Percentiles rank a stretch among this genome's conserved stretches.
These are phyloP conservation scores for Eremophila alpestris DNA, from an alignment of 2,797 vertebrate genomes.

Conservation along the genomic window DNA sequence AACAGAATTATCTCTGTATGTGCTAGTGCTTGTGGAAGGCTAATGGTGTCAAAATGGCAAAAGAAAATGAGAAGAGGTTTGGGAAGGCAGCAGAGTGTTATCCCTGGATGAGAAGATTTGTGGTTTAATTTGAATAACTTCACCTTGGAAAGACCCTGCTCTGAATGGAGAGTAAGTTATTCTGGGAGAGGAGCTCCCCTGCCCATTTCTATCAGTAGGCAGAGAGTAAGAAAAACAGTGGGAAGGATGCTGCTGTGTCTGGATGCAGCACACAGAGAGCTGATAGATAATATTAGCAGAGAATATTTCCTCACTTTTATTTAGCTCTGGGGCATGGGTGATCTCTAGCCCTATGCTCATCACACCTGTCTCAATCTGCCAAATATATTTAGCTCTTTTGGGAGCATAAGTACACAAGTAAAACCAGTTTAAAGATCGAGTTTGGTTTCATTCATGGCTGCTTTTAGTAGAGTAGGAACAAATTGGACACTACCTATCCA, in stretches of 20 bases:
- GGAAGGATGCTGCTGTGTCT: background rate
- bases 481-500: background rate
- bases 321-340: background rate
- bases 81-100: background rate
- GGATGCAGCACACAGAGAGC: background rate
- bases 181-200: background rate
- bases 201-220: background rate
- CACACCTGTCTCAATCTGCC: background rate
- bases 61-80: slow-evolving; percentile 5
- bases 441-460: background rate
- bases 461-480: background rate
- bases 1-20: slow-evolving; percentile 24
- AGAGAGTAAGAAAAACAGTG: background rate
- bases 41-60: slow-evolving; percentile 23
- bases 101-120: slow-evolving; percentile 30
- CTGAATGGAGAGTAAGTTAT: background rate
- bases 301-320: background rate
- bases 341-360: background rate
- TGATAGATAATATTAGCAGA: background rate
- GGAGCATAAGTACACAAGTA: background rate
- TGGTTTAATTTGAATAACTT: slow-evolving; percentile 21
- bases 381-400: background rate
- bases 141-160: background rate
- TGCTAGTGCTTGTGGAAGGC: background rate
- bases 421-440: background rate